Percentiles rank a stretch among this genome's conserved stretches.
Conservation (phyloP, 2,113 vertebrate genomes). For the Gavia stellata region DNA sequence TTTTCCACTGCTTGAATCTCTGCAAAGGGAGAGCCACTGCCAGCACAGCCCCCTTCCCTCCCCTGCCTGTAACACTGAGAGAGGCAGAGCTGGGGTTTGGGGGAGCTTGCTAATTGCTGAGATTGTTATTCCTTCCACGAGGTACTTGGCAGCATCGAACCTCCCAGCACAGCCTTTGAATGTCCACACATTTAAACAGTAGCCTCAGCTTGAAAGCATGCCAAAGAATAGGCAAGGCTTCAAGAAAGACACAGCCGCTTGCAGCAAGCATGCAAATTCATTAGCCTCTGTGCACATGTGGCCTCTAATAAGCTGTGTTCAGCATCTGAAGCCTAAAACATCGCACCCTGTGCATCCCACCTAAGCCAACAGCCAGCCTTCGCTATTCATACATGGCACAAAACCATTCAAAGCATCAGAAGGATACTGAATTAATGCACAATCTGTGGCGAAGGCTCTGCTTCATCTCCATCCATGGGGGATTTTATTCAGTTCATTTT, state of each 20-base stretch:
- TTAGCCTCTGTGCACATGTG: slow-evolving; percentile 7
- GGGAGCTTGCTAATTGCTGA: slow-evolving; percentile 4
- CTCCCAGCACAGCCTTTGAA: slow-evolving; percentile 44
- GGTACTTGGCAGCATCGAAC: slow-evolving; percentile 12
- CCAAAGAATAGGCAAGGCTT: slow-evolving; percentile 34
- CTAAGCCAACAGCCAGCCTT: not conserved
- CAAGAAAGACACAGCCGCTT: not conserved
- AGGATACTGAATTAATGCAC: not conserved
- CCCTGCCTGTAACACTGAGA: not conserved
- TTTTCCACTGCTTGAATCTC: not conserved
- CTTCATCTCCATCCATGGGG: not conserved
- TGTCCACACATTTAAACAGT: slow-evolving; percentile 47
- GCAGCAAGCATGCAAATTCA: slow-evolving; percentile 15
- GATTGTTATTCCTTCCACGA: slow-evolving; percentile 62
- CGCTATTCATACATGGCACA: not conserved
- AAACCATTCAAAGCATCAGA: not conserved
- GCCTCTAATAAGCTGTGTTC: not conserved
- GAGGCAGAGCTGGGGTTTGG: not conserved
- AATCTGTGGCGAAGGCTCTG: not conserved
- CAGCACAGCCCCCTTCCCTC: not conserved
- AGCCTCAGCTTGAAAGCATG: slow-evolving; percentile 12
- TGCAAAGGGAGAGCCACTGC: not conserved
- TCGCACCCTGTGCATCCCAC: not conserved
- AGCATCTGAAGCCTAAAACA: not conserved
- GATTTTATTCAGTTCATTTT: not conserved